Base-by-base conservation (phyloP, 2,113 vertebrate genomes). In the Menidia beryllina region DNA sequence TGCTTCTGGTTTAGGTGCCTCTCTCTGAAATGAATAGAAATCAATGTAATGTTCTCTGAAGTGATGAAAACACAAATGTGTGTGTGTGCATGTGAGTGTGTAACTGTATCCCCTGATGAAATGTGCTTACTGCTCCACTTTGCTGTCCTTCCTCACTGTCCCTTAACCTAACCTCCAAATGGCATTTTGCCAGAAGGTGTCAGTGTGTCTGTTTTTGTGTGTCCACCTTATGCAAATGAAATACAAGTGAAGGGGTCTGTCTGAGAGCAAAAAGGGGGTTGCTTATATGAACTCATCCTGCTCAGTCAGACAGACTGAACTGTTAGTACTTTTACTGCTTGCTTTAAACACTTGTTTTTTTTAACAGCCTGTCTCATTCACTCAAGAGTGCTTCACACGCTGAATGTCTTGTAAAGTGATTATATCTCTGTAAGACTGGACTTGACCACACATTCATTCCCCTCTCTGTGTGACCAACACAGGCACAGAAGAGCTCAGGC, bases 101-200 rank as follows among this genome's bases (percentile, higher is more conserved):
- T 60, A 91, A 92, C 81, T 81, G 69, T 86, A 90, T 62, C 69
- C 65, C n/a, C 67, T 51, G 81, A 57, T 73, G 79, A 90, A 91
- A 92, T 92, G 79, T 93, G 92, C 90, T 91, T 86, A 89, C 86
- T 75, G 75, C 74, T 84, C 65, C 70, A 72, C 68, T 87, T 88
- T 77, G 69, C 60, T 59, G 87, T 81, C 89, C 86, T 91, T 91
- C 71, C 69, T 47, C 56, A 66, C 77, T 74, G 88, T 84, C 84
- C 85, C 73, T 65, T 57, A 81, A 80, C 79, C 69, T 79, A 63
- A 86, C 69, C 72, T 81, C 61, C 34, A 25, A 0, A 13, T 53
- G 81, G 75, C 70, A 45, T 25, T 36, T 7, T 47, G 77, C 79
- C 88, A 88, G 72, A 72, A 19, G 34, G 62, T 70, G 71, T 70